These are phyloP conservation scores for Abscondita cerata DNA, from an alignment of 2,888 invertebrate species.

Conservation along the genomic window DNA sequence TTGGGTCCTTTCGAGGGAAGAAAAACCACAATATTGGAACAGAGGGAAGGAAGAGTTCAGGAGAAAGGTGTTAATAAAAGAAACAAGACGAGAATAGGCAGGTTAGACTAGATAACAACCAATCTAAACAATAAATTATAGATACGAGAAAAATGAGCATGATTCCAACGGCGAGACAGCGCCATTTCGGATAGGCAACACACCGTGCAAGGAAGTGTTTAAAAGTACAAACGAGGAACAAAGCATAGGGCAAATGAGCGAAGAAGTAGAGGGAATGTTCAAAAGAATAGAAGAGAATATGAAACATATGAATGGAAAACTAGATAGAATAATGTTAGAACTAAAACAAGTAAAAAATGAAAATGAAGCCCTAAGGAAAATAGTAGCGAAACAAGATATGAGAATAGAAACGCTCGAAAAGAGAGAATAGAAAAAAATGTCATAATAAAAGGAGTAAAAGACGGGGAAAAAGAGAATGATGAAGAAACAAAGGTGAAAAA, in stretches of 20 bases:
- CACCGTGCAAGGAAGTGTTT: no score
- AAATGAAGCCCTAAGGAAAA: neutral
- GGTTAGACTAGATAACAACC: no score
- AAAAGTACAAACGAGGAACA: no score
- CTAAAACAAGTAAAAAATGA: neutral
- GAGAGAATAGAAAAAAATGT: neutral
- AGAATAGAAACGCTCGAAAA: neutral
- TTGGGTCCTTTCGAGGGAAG: neutral
- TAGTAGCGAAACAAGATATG: neutral
- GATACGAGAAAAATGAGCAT: no score
- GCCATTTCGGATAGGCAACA: neutral
- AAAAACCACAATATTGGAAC: no score
- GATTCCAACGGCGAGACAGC: no score
- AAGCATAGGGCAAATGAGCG: no score
- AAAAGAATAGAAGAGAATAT: neutral
- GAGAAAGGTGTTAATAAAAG: no score
- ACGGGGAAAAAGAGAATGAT: conserved; percentile 4
- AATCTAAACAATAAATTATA: no score
- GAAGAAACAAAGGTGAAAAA: no score
- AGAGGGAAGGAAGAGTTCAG: no score
- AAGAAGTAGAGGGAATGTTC: neutral
- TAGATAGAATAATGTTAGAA: neutral
- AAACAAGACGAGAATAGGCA: no score
- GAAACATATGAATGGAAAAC: neutral
- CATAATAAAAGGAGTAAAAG: conserved; percentile 8